Percentiles rank a stretch among this genome's conserved stretches.
These are phyloP conservation scores for Calidris pygmaea DNA, from an alignment of 2,113 vertebrate genomes.

Conservation along the genomic window DNA sequence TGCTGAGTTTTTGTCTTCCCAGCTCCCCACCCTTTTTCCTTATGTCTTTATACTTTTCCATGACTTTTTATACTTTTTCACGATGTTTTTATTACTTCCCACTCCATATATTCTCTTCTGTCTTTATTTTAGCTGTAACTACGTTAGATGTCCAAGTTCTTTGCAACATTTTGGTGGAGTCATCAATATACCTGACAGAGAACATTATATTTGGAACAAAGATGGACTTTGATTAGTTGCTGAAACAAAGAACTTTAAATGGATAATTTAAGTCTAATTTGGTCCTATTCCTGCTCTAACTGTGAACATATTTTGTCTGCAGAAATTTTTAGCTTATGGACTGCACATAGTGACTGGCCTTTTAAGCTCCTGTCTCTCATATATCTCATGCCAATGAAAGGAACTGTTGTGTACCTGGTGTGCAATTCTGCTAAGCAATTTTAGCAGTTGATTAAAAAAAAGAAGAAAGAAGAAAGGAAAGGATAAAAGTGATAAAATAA, in stretches of 20 bases:
- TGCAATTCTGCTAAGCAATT: conserved; percentile 1
- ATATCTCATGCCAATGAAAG: background rate
- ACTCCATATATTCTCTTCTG: background rate
- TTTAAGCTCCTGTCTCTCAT: background rate
- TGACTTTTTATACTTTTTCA: background rate
- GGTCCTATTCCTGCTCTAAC: background rate
- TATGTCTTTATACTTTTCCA: background rate
- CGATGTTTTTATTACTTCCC: background rate
- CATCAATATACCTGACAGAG: background rate
- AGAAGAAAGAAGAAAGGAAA: background rate
- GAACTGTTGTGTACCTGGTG: background rate
- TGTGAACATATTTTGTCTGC: background rate
- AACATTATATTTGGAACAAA: background rate
- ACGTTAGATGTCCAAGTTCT: background rate
- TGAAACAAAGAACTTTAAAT: background rate
- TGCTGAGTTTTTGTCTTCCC: background rate
- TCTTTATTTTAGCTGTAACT: background rate
- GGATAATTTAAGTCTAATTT: background rate
- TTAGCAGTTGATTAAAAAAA: background rate
- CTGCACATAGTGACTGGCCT: background rate
- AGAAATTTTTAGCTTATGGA: background rate
- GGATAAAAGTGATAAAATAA: background rate
- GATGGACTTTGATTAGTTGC: background rate
- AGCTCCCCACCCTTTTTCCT: background rate
- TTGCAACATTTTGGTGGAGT: background rate